Base-by-base conservation (phyloP, 1,140 invertebrate genomes). In the Grapholita molesta region DNA sequence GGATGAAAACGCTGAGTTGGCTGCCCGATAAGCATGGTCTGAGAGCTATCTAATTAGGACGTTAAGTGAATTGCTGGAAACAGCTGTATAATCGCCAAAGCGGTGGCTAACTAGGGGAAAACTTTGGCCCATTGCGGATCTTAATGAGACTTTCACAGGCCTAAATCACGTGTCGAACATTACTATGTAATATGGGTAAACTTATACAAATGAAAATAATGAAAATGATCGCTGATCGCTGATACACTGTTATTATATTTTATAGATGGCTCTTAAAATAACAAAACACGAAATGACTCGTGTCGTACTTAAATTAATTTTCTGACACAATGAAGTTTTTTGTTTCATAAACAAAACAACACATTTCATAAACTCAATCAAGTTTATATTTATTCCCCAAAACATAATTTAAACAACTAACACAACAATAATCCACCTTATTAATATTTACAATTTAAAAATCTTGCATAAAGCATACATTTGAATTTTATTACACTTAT, bases 31-130 rank as follows among this genome's bases (percentile, higher is more conserved):
- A 74, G 64, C 68, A 28, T 53, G 67, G 25, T 53, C 42, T 35
- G 66, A 78, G 80, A 66, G 69, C 69, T 75, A 80, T 75, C 69
- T 82, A 79, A 85, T 85, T 83, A 80, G 61, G 80, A 70, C 67
- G 57, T 71, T 75, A 76, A 81, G 74, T 78, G 73, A 79, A 83
- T 81, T 80, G 66, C 73, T 70, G 55, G 52, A 77, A 83, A 79
- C 75, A 79, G 69, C 73, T 76, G 72, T 78, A 70, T 78, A 80
- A 84, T 83, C 75, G 72, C 65, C 68, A 32, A 66, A 76, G 70
- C 70, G 69, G 72, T 73, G n/a, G 57, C 48, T 32, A 66, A 69
- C 52, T 68, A 68, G 52, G 35, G 28, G 64, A n/a, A 4, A 66
- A 69, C 55, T 57, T 67, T 7, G 23, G 53, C 9, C 24, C 12